A percentile compares a stretch with the other conserved stretches of the same genome.
Conservation (phyloP, 2,888 invertebrate species). For the Hyposoter dolosus region DNA sequence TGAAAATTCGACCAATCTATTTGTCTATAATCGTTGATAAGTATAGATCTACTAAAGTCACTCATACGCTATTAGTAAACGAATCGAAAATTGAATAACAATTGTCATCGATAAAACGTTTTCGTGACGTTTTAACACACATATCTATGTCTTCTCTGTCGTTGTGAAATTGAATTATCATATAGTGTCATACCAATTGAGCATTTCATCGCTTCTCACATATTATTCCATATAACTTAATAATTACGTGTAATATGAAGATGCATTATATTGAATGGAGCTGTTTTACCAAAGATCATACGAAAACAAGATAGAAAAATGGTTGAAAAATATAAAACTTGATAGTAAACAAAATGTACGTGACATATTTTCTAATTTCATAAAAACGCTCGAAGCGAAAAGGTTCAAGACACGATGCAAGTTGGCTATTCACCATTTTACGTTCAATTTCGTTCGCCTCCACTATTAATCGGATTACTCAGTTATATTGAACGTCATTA, state of each 20-base stretch:
- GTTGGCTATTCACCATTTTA: conserved; percentile 71
- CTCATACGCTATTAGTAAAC: conserved; percentile 17
- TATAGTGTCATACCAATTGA: conserved; percentile 35
- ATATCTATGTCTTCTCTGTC: conserved; percentile 53
- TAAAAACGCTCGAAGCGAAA: conserved; percentile 59
- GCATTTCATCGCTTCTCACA: conserved; percentile 60
- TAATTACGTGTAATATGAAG: conserved; percentile 43
- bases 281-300: conserved; percentile 64
- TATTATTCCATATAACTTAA: conserved; percentile 31
- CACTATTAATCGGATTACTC: background rate
- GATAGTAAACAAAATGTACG: conserved; percentile 42
- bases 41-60: conserved; percentile 36
- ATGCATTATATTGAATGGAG: conserved; percentile 59
- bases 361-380: conserved; percentile 68
- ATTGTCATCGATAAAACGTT: conserved; percentile 39
- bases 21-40: conserved; percentile 77
- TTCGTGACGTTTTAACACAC: conserved; percentile 23
- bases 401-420: conserved; percentile 67
- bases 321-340: conserved; percentile 40
- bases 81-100: background rate
- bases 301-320: conserved; percentile 27
- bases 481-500: background rate
- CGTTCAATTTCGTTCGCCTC: conserved; percentile 18
- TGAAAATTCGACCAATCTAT: conserved; percentile 82
- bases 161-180: conserved; percentile 38